Base-by-base conservation (phyloP, 2,113 vertebrate species). In the Calonectris borealis region DNA sequence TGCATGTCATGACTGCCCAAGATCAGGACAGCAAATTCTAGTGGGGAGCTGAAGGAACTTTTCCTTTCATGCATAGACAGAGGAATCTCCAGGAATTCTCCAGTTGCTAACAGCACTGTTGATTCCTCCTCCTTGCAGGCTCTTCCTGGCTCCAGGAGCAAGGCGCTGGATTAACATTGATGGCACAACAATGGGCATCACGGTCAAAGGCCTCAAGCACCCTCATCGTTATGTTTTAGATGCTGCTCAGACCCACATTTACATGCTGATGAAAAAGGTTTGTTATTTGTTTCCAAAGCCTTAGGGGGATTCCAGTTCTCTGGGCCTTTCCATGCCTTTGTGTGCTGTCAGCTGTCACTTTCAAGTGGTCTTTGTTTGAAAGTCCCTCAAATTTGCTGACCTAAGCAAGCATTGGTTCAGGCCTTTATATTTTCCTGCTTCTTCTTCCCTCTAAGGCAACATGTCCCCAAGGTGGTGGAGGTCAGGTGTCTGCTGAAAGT, bases 251-350 rank as follows among this genome's bases (percentile, higher is more conserved):
- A 99, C 99, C 5, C 99, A 99, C 96, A 99, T 99, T 94, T 99
- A 99, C 98, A 99, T 99, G 99, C 99, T 99, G 89, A 99, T 99
- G 99, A 99, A 99, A 98, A 99, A 99, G 99, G 99, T 99, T 84
- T 86, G 97, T 60, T 16, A 5, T 32, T 95, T 86, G 90, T 52
- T 96, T 85, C 61, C 77, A 49, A 49, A 94, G 52, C 92, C 79
- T 22, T 8, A 57, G 86, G 93, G 91, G 88, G 25, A 93, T 96
- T 94, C 89, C 88, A 42, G 66, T 36, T 88, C 88, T 85, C 31
- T 15, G 66, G 89, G 87, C 64, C 66, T 94, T 95, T 40, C 94
- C 49, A 4, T 22, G 38, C 86, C 84, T 72, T 51, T 82, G 51
- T 80, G 68, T 72, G 77, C 60, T 55, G 13, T 90, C 91, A 64